Percentiles rank a stretch among this genome's conserved stretches.
Conservation (phyloP, 2,113 vertebrate species). For the Indri indri region DNA sequence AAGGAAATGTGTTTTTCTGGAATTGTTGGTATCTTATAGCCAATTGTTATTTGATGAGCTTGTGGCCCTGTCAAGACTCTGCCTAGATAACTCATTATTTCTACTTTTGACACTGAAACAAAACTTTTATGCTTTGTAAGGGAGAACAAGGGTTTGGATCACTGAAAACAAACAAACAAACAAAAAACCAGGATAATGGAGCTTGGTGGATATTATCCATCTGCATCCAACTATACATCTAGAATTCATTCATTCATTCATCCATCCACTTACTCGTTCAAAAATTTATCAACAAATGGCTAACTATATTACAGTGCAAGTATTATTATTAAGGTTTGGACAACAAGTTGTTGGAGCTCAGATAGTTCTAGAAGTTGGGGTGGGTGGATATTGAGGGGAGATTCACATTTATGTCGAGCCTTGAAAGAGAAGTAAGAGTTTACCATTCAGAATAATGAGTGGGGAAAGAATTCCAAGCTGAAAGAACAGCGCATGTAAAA, state of each 20-base stretch:
- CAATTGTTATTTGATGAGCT: background rate
- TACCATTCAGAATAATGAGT: background rate
- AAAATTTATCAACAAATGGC: background rate
- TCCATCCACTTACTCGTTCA: background rate
- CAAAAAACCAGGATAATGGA: background rate
- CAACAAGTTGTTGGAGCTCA: background rate
- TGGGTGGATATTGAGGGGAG: background rate
- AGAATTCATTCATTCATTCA: background rate
- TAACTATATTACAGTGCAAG: background rate
- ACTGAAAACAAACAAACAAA: background rate
- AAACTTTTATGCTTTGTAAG: background rate
- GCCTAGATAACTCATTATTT: background rate
- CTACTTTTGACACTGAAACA: conserved; percentile 43
- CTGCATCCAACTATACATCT: background rate
- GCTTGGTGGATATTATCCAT: background rate
- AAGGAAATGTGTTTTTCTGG: background rate
- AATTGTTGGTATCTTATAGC: conserved; percentile 1
- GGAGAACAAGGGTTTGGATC: background rate
- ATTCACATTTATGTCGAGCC: background rate
- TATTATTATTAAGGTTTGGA: background rate
- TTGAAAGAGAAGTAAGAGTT: background rate
- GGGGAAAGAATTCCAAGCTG: background rate
- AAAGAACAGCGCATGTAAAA: background rate
- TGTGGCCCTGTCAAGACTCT: background rate
- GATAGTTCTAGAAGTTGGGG: background rate